Percentiles rank a stretch among this genome's conserved stretches.
Conservation (phyloP, 2,113 vertebrate genomes). For the Prunella fulvescens region DNA sequence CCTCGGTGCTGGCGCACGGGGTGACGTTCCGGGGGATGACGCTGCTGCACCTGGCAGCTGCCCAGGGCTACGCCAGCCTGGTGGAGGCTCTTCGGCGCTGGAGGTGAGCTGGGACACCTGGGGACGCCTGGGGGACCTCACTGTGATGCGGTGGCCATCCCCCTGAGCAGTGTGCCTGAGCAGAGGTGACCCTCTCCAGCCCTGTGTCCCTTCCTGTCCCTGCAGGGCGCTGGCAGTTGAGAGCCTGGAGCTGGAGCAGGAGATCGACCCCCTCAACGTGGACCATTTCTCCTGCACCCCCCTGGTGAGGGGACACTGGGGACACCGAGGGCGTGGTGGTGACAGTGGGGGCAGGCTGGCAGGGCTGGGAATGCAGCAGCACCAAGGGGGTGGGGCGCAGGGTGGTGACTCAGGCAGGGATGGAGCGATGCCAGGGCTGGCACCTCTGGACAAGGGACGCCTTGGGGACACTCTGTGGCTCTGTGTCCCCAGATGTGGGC, state of each 20-base stretch:
- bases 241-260: constrained; percentile 80
- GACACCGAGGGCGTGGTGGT: neutral
- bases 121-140: no score
- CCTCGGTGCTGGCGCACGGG: neutral
- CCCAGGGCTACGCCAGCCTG: neutral
- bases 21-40: neutral
- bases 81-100: neutral
- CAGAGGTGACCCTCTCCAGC: neutral
- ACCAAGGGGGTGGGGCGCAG: no score
- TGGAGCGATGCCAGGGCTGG: neutral
- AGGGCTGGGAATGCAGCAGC: neutral
- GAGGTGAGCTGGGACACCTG: neutral
- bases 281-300: constrained; percentile 95
- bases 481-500: neutral
- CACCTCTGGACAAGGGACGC: rapidly evolving
- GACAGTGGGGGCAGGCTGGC: neutral
- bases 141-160: no score
- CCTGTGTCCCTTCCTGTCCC: neutral
- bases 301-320: constrained; percentile 63
- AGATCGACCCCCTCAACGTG: constrained; percentile 90
- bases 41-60: neutral
- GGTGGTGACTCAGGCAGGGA: no score
- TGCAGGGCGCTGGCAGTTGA: neutral
- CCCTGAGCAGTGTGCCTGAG: no score
- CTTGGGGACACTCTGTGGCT: neutral